Base-by-base conservation (phyloP, 92 coral and sea anemone genomes). In the Nematostella vectensis region DNA sequence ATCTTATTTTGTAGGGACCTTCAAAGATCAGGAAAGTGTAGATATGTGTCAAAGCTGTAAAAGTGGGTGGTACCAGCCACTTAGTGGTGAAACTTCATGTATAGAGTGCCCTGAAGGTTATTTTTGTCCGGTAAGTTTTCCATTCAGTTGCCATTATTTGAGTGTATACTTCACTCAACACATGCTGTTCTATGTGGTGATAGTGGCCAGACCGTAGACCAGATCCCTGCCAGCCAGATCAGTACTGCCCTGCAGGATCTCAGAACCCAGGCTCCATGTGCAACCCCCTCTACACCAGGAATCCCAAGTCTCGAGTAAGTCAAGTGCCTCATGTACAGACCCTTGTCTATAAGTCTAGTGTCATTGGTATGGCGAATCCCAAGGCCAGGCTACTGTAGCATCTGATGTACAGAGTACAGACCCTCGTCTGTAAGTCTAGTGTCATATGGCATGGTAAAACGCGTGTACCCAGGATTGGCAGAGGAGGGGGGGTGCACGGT, bases 81-180 rank as follows among this genome's bases (percentile, higher is more conserved):
- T 60, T 43, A 9, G 20, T 8, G 98, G 93, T 6, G 80, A 75
- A 23, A 68, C 49, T 20, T 1, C 12, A 1, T 91, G 98, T 43
- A 4, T 2, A 2, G 58, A 63, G 18, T 91, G 98, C 29, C 95
- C 98, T 39, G 52, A 31, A 31, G 72, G 95, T 11, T 67, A 18
- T 65, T 85, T 76, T 40, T 85, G 95, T 57, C 95, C 95, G 22
- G 95, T 85, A 57, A 71, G 95, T 67, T 47, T 20, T 40, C 26
- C 3, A 2, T 27, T 0, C 13, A 27, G 60, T 13, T 1, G 15
- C 40, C 40, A 33, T 33, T 33, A 33, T 33, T 33, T 33, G 40
- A 6, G 40, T 33, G 40, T 6, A 33, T 15, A 33, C 15, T 33
- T 33, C n/a, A n/a, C n/a, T 33, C 40, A 33, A 6, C 40, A 33